Evolutionary conservation across 2,888 invertebrate genomes (phyloP), one percentile per base, ranked within the genome.

Genomic region (Antitype chi): DNA sequence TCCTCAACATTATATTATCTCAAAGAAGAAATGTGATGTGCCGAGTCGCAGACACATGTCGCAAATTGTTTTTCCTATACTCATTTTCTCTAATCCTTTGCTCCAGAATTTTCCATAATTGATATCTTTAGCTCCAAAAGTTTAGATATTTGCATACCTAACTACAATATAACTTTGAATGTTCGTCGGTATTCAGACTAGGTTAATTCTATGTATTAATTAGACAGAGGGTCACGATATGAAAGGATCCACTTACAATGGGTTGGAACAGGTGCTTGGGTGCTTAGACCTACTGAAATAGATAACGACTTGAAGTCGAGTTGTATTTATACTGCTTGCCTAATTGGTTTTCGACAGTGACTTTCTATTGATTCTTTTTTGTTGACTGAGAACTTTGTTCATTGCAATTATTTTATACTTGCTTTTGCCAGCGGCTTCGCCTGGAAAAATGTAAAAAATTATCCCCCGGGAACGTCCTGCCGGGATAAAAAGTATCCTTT

Each of bases 141-240:
- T 92, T 91, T 75, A 77, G 85, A 75, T 88, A 92, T 92, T 92
- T 90, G 92, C 92, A 92, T 92, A 82, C 60, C 74, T 89, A 89
- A 91, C 88, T 90, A 87, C 84, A 82, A 82, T 90, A 84, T 86
- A 89, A 90, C 85, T 90, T 90, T 60, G 84, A 86, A 84, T 78
- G 74, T 88, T 88, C 74, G 38, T 62, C 59, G 55, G 60, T 73
- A 55, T 80, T 83, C 71, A 81, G 84, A 67, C 70, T 78, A 47
- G 66, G 67, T 79, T 68, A 79, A 82, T 85, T 88, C 85, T 70
- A 85, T 80, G 81, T 89, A 88, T 89, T 89, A 89, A 91, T 89
- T 85, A 82, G 82, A 63, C 59, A 70, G 70, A 63, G 85, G 90
- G 89, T 87, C 84, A 84, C 28, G 69, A 70, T 47, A 74, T 70